Evolutionary conservation across 2,113 vertebrate species (phyloP).

Genomic region (Gavialis gangeticus): DNA sequence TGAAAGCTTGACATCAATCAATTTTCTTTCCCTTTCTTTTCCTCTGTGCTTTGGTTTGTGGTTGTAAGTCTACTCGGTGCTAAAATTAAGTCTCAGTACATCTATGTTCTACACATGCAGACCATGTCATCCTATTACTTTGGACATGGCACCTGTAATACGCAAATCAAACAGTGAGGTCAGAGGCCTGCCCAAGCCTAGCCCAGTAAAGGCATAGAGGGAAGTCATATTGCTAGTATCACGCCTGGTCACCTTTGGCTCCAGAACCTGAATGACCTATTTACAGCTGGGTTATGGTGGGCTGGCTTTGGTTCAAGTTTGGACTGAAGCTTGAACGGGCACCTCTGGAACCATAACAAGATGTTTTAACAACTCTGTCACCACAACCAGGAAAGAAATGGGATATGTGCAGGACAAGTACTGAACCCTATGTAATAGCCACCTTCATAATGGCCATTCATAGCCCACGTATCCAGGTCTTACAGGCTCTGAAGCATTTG

Average conservation of each 20-base stretch:
- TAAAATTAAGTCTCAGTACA: background rate
- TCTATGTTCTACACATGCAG: background rate
- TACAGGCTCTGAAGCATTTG: background rate
- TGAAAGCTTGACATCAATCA: background rate
- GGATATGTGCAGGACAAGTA: no score
- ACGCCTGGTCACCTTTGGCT: no score
- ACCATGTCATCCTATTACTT: background rate
- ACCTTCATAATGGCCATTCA: background rate
- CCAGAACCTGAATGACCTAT: no score
- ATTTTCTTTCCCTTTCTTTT: background rate
- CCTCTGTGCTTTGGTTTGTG: background rate
- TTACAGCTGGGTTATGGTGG: no score
- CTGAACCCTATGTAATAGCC: no score
- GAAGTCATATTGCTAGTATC: no score
- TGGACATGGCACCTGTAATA: background rate
- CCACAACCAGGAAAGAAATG: no score
- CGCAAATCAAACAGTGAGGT: background rate
- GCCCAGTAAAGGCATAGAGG: background rate
- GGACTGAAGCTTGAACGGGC: no score
- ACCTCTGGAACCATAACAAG: no score
- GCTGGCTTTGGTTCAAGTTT: no score
- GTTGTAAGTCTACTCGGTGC: accelerated
- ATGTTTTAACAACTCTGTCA: no score
- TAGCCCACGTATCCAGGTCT: background rate
- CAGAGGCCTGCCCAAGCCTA: background rate